A percentile compares a stretch with the other conserved stretches of the same genome.
Evolutionary conservation across 2,113 vertebrate genomes (phyloP).

Genomic region (Dipodomys stephensi): DNA sequence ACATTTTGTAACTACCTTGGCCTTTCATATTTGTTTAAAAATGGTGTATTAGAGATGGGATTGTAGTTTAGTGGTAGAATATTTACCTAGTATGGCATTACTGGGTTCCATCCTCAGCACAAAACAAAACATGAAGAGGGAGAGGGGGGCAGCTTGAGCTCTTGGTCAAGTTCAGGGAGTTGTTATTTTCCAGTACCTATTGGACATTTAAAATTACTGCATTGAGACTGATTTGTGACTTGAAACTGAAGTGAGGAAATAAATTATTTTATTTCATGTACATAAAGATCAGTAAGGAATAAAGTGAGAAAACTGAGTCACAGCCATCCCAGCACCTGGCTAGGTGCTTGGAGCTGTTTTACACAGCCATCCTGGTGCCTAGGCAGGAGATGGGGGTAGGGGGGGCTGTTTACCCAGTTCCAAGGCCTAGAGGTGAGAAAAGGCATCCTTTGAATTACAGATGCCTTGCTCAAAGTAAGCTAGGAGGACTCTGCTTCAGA

Average conservation of each 20-base stretch:
- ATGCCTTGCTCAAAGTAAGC: too few relatives aligned
- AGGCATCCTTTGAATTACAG: too few relatives aligned
- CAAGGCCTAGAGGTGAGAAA: too few relatives aligned
- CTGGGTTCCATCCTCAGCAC: neutral
- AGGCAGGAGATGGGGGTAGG: too few relatives aligned
- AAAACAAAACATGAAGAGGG: neutral
- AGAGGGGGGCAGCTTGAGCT: neutral
- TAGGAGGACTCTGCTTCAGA: too few relatives aligned
- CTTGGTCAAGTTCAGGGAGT: slow-evolving; percentile 4
- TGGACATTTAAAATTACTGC: slow-evolving; percentile 16
- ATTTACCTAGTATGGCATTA: neutral
- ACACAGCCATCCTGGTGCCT: too few relatives aligned
- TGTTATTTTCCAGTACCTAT: neutral
- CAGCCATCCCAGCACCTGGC: too few relatives aligned
- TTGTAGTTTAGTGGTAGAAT: neutral
- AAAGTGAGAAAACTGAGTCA: too few relatives aligned
- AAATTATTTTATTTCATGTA: too few relatives aligned
- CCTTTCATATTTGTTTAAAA: slow-evolving; percentile 23
- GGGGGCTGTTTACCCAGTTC: too few relatives aligned
- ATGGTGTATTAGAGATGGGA: neutral
- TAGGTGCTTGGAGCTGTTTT: too few relatives aligned
- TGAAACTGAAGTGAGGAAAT: neutral
- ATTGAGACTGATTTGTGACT: slow-evolving; percentile 15
- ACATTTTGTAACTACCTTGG: neutral
- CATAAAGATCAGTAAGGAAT: too few relatives aligned